Evolutionary conservation across 1,140 invertebrate species (phyloP).

Genomic region (Dysdera silvatica): DNA sequence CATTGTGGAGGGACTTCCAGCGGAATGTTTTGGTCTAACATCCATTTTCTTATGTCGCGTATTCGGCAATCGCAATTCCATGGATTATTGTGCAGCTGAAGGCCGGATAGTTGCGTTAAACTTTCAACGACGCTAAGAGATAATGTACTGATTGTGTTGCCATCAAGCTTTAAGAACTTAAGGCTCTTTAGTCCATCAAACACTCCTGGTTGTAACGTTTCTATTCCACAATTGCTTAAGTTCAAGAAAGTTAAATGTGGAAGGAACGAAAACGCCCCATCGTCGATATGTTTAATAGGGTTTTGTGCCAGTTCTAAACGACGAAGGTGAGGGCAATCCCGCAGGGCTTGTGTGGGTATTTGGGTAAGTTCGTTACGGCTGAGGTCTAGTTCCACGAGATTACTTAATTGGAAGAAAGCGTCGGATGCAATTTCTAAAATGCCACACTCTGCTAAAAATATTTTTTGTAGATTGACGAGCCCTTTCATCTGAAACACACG

Average conservation of each 20-base stretch:
- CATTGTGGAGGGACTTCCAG: slow-evolving; percentile 60
- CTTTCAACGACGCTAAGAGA: slow-evolving; percentile 48
- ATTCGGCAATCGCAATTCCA: slow-evolving; percentile 73
- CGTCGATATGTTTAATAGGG: slow-evolving; percentile 57
- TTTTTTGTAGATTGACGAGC: slow-evolving; percentile 75
- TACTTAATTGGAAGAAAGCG: slow-evolving; percentile 36
- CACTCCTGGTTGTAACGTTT: slow-evolving; percentile 59
- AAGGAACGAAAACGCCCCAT: slow-evolving; percentile 59
- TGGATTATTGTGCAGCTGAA: slow-evolving; percentile 65
- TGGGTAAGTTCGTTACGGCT: slow-evolving; percentile 60
- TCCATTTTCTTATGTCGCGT: slow-evolving; percentile 65
- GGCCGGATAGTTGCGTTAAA: slow-evolving; percentile 59
- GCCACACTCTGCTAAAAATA: slow-evolving; percentile 70
- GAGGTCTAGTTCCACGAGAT: slow-evolving; percentile 62
- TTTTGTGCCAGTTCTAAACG: slow-evolving; percentile 64
- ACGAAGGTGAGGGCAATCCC: slow-evolving; percentile 59
- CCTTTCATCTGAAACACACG: slow-evolving; percentile 70
- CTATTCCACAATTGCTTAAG: slow-evolving; percentile 68
- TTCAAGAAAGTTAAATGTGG: slow-evolving; percentile 50
- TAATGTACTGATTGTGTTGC: slow-evolving; percentile 57
- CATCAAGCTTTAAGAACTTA: slow-evolving; percentile 65
- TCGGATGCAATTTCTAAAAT: slow-evolving; percentile 71
- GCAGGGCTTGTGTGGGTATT: slow-evolving; percentile 62
- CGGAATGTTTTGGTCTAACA: slow-evolving; percentile 64
- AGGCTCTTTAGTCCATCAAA: slow-evolving; percentile 64